These are phyloP conservation scores for Chloropsis cyanopogon DNA, from an alignment of 2,113 vertebrate genomes.

Conservation along the genomic window DNA sequence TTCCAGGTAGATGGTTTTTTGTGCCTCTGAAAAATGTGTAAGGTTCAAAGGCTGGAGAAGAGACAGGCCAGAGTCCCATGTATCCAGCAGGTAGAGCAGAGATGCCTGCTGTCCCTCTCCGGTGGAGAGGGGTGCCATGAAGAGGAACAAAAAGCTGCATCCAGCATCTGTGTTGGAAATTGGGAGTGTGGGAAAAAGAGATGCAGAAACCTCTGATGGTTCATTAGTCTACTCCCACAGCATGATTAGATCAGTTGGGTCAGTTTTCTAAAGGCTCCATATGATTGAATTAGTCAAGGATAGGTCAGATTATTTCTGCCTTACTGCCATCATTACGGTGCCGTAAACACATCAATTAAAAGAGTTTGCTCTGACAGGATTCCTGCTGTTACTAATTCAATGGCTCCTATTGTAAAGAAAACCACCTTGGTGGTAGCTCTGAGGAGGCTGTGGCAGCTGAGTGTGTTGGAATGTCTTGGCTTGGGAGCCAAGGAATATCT, in stretches of 20 bases:
- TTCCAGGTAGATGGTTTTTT: neutral
- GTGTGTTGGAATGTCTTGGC: neutral
- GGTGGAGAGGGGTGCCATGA: neutral
- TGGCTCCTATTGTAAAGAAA: conserved; percentile 8
- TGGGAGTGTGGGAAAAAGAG: neutral
- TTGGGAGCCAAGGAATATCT: neutral
- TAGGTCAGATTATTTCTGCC: conserved; percentile 27
- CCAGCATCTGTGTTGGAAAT: neutral
- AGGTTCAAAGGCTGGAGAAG: neutral
- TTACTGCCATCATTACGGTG: neutral
- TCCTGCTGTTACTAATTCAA: neutral
- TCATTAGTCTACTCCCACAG: neutral
- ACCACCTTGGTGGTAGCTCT: neutral
- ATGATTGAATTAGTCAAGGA: conserved; percentile 6
- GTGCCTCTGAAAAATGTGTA: neutral
- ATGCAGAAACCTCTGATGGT: neutral
- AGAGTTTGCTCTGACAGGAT: neutral
- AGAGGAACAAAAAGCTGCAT: neutral
- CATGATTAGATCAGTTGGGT: neutral
- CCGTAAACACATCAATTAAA: neutral
- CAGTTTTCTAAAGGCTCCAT: neutral
- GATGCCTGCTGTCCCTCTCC: neutral
- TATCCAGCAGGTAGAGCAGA: neutral
- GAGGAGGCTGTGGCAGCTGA: neutral
- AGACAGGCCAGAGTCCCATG: neutral